A percentile compares a stretch with the other conserved stretches of the same genome.
Conservation (phyloP, 2,113 vertebrate genomes). For the Microtus oregoni region DNA sequence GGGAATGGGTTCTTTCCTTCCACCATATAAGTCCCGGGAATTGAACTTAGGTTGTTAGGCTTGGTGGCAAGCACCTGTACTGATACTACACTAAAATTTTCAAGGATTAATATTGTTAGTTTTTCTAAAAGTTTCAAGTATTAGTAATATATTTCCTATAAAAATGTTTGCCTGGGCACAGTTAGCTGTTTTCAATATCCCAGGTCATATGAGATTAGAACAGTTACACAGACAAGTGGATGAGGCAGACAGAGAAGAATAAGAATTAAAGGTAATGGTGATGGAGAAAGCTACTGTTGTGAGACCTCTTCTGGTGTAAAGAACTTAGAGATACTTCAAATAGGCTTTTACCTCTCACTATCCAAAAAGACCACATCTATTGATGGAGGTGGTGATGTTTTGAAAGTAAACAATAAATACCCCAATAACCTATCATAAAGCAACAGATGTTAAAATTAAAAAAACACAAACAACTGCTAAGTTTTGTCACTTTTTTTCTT, state of each 20-base stretch:
- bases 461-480: slow-evolving; percentile 76
- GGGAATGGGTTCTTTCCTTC: neutral
- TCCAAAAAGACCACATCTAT: neutral
- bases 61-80: neutral
- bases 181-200: slow-evolving; percentile 29
- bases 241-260: neutral
- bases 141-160: slow-evolving; percentile 2
- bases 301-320: neutral
- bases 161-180: neutral
- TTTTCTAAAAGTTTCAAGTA: slow-evolving; percentile 3
- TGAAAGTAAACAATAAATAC: slow-evolving; percentile 65
- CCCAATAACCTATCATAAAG: slow-evolving; percentile 56
- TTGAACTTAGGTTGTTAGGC: neutral
- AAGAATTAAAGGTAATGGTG: neutral
- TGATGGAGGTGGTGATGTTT: slow-evolving; percentile 49
- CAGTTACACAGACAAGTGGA: slow-evolving; percentile 6
- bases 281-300: neutral
- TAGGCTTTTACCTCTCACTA: neutral
- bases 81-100: neutral
- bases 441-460: slow-evolving; percentile 33
- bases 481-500: neutral
- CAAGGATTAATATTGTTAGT: slow-evolving; percentile 14
- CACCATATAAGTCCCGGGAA: too few species aligned
- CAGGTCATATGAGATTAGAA: neutral
- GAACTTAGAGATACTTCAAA: slow-evolving; percentile 61